Evolutionary conservation across 2,797 vertebrate genomes (phyloP), one percentile per base, ranked within the genome.

Genomic region (Buphagus erythrorhynchus): DNA sequence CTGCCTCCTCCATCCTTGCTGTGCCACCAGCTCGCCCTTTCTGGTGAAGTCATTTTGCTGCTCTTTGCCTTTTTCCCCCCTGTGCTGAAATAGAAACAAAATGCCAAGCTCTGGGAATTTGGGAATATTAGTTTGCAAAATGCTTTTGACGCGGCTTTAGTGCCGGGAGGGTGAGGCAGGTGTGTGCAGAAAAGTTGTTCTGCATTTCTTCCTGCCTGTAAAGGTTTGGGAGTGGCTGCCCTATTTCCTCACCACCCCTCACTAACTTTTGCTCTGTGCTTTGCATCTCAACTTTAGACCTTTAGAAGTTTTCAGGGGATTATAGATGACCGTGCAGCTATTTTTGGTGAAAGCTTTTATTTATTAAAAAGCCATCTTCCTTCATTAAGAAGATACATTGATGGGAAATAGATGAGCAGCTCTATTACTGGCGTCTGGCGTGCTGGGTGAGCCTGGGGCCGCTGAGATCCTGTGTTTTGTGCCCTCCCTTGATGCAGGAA

Each of bases 351-450:
- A 63, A 79, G 90, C 83, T 92, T 96, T 90, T 88, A 85, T 93
- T 96, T 95, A 94, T 96, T 94, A 93, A 96, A 96, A 96, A 96
- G 92, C 86, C 48, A 36, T 88, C 43, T 91, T 91, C 61, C 83
- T 58, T 95, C 93, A 92, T 97, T 92, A 87, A 67, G 66, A 49
- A 67, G 88, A 51, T 19, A 25, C 78, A 9, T 74, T 61, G 84
- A 83, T 62, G 67, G 75, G 89, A 77, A 95, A 65, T 89, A 89
- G 80, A 95, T 92, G 92, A 82, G 86, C 6, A 3, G 78, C 80
- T 91, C 92, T 52, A 25, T 78, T 85, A 51, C 63, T 73, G 93
- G 80, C 5, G 9, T 10, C 68, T 31, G 58, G 54, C 1, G 0
- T 48, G 77, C 38, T 0, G 2, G 4, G 31, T 4, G 4, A 49